A percentile compares a stretch with the other conserved stretches of the same genome.
phyloP scores from a whole-genome alignment of 2,888 invertebrate genomes.

The Oscheius sp. region DNA sequence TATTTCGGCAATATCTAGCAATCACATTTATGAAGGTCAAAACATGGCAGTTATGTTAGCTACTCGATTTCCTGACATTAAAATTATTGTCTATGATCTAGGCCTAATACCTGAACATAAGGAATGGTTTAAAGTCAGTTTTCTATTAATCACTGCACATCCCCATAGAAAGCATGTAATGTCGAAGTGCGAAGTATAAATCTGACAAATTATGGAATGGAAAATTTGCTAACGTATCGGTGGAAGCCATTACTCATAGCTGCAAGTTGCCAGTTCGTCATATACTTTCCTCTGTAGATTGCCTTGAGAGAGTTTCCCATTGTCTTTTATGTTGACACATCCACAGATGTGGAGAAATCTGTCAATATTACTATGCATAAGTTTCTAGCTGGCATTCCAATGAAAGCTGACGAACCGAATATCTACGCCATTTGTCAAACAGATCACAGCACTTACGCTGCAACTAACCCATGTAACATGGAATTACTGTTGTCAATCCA shows the following conservation, averaged over 20 bases:
- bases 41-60: background rate
- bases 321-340: constrained; percentile 12
- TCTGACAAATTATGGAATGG: background rate
- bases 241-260: constrained; percentile 16
- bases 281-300: background rate
- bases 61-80: background rate
- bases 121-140: background rate
- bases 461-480: background rate
- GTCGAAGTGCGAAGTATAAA: constrained; percentile 8
- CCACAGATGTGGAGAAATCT: background rate
- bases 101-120: background rate
- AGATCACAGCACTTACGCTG: constrained; percentile 1
- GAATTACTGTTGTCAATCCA: too few species aligned
- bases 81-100: constrained; percentile 3
- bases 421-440: background rate
- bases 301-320: constrained; percentile 19
- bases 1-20: constrained; percentile 7
- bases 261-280: background rate
- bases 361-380: background rate
- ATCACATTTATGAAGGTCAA: constrained; percentile 3
- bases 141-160: background rate
- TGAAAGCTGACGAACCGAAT: background rate
- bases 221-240: background rate
- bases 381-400: too few species aligned
- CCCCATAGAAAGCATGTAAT: constrained; percentile 8